Evolutionary conservation across 2,797 vertebrate species (phyloP).

Genomic region (Pterois miles): DNA sequence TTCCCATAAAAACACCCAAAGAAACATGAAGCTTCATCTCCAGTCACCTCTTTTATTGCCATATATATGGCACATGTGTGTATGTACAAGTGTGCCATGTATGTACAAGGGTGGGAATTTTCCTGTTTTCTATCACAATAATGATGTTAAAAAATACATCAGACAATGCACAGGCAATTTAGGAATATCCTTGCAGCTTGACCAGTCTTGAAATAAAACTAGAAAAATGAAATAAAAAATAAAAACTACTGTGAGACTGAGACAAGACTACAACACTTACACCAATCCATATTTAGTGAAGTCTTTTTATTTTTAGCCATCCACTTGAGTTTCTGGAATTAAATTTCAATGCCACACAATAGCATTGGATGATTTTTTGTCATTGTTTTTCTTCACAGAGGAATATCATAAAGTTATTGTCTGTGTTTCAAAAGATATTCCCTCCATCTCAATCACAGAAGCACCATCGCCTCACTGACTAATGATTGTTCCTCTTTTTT

Average conservation of each 20-base stretch:
- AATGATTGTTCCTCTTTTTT: background rate
- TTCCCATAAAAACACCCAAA: background rate
- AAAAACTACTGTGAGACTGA: too few species aligned
- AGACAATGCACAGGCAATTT: too few species aligned
- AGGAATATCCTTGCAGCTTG: too few species aligned
- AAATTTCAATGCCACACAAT: background rate
- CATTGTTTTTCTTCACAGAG: background rate
- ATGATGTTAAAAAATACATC: background rate
- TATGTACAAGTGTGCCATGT: too few species aligned
- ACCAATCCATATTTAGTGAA: background rate
- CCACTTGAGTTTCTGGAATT: background rate
- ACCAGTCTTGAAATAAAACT: too few species aligned
- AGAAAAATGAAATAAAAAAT: too few species aligned
- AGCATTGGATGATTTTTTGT: background rate
- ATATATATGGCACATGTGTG: too few species aligned
- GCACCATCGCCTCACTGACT: background rate
- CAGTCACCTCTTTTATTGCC: too few species aligned
- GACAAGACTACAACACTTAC: too few species aligned
- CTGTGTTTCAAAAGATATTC: background rate
- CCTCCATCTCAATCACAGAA: background rate
- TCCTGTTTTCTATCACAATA: background rate
- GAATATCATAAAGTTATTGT: background rate
- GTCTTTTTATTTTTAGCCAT: background rate
- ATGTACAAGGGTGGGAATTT: background rate
- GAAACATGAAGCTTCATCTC: background rate